These are phyloP conservation scores for Tonatia bakeri DNA, from an alignment of 2,113 vertebrate species.

Conservation along the genomic window DNA sequence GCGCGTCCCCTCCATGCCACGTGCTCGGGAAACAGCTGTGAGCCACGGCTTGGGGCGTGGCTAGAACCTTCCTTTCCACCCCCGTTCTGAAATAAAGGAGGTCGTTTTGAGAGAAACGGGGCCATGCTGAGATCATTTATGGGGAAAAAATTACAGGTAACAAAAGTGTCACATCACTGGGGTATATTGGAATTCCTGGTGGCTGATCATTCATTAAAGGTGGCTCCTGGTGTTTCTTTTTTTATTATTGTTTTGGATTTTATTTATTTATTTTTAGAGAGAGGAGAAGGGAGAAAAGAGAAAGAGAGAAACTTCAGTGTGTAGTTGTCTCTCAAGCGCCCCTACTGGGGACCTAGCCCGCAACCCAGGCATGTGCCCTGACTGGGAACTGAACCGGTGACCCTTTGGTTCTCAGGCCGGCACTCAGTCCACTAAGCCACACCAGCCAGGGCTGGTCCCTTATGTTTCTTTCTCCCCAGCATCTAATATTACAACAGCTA, in stretches of 20 bases:
- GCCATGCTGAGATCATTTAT: background rate
- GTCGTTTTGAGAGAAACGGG: background rate
- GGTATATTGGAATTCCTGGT: fast-evolving
- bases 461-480: background rate
- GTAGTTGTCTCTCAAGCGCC: no score
- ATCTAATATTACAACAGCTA: background rate
- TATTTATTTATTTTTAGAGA: no score
- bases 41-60: fast-evolving
- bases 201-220: background rate
- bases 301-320: no score
- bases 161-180: background rate
- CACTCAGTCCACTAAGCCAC: no score
- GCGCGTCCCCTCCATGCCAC: background rate
- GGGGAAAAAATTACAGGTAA: background rate
- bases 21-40: background rate
- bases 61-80: background rate
- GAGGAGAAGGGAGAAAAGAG: no score
- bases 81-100: background rate
- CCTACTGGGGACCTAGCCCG: no score
- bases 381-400: no score
- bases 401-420: no score
- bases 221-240: background rate
- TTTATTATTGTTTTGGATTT: no score
- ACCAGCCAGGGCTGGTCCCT: no score
- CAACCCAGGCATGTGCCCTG: no score